Percentiles rank a stretch among this genome's conserved stretches.
phyloP scores from a whole-genome alignment of 2,888 invertebrate species.

The Athalia rosae region DNA sequence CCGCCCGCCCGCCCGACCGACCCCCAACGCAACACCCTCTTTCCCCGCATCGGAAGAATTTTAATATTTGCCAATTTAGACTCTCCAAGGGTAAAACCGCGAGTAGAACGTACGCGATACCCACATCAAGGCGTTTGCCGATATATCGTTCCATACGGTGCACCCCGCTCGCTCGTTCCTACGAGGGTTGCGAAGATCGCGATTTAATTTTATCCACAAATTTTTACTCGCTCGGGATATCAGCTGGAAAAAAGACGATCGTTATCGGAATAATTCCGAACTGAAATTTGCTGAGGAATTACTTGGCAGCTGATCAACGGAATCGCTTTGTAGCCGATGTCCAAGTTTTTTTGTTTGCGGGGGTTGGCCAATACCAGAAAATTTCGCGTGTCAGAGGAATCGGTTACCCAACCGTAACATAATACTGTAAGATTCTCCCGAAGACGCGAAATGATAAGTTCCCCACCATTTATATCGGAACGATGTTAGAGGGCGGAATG shows the following conservation, averaged over 20 bases:
- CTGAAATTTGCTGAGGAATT: no score
- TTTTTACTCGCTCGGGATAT: neutral
- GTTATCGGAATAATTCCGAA: no score
- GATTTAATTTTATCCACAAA: constrained; percentile 22
- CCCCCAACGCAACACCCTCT: constrained; percentile 1
- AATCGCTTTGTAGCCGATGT: no score
- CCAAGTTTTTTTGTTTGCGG: no score
- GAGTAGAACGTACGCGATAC: constrained; percentile 59
- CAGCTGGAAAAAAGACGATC: neutral
- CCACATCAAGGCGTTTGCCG: constrained; percentile 63
- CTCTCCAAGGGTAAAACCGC: constrained; percentile 55
- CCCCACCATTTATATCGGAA: constrained; percentile 15
- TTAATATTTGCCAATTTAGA: constrained; percentile 69
- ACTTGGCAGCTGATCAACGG: no score
- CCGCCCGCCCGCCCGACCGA: no score
- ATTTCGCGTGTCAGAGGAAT: no score
- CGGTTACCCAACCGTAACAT: no score
- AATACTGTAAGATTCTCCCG: neutral
- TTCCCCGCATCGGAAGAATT: constrained; percentile 65
- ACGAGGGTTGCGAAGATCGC: neutral
- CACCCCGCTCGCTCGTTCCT: neutral
- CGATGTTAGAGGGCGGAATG: constrained; percentile 7
- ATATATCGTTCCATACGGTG: constrained; percentile 25
- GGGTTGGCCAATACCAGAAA: no score
- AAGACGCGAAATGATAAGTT: constrained; percentile 16